phyloP scores from a whole-genome alignment of 2,797 vertebrate genomes.

The Pyrrhura leucotis region DNA sequence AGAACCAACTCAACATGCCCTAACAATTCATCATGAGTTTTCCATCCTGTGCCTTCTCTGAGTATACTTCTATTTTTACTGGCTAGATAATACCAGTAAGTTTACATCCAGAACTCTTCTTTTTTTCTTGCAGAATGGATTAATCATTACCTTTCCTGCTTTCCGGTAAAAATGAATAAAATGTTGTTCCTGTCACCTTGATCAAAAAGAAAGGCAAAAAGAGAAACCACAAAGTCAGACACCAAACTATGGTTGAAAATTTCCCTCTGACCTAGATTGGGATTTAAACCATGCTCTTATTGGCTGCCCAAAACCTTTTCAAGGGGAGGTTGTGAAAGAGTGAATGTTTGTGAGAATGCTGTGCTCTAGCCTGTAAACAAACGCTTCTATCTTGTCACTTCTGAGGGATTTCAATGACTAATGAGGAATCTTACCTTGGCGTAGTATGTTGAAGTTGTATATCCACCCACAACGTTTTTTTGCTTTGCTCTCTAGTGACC shows the following conservation, averaged over 20 bases:
- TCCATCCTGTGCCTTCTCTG: conserved; percentile 37
- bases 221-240: conserved; percentile 23
- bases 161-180: background rate
- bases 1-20: conserved; percentile 57
- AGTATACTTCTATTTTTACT: conserved; percentile 52
- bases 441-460: background rate
- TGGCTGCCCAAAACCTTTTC: conserved; percentile 19
- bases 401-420: background rate
- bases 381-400: background rate
- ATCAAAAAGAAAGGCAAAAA: background rate
- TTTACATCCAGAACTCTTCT: conserved; percentile 6
- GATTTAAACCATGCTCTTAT: conserved; percentile 39
- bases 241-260: background rate
- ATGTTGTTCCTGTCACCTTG: background rate
- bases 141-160: conserved; percentile 75
- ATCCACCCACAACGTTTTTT: background rate
- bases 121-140: conserved; percentile 20
- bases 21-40: conserved; percentile 66
- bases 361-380: background rate
- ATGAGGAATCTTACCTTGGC: background rate
- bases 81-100: conserved; percentile 40
- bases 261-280: conserved; percentile 55
- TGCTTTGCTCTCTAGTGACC: conserved; percentile 23
- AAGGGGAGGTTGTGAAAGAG: background rate
- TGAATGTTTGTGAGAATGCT: background rate